Evolutionary conservation across 1,140 invertebrate species (phyloP).

Genomic region (Popillia japonica): DNA sequence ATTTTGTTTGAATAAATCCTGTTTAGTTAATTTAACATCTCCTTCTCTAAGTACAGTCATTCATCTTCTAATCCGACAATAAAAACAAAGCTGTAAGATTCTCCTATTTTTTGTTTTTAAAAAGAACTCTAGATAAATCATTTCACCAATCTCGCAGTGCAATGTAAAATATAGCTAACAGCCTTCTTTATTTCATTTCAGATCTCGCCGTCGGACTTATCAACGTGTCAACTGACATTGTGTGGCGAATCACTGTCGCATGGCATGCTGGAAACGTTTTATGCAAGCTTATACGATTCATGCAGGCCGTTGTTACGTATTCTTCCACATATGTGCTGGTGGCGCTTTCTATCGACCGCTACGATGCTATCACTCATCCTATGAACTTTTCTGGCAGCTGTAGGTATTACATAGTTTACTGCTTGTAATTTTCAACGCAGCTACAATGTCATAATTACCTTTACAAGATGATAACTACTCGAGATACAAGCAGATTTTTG

Average conservation of each 20-base stretch:
- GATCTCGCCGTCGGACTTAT: conserved; percentile 88
- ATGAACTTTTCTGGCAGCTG: conserved; percentile 95
- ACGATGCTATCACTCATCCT: conserved; percentile 93
- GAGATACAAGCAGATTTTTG: too few relatives aligned
- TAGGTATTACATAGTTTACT: conserved; percentile 68
- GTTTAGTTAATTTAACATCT: too few relatives aligned
- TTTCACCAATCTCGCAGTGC: background rate
- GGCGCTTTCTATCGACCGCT: conserved; percentile 92
- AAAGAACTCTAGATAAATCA: background rate
- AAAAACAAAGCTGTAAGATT: background rate
- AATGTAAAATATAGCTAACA: background rate
- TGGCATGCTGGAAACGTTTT: conserved; percentile 89
- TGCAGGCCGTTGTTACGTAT: conserved; percentile 86
- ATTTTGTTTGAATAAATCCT: too few relatives aligned
- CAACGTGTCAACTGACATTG: conserved; percentile 86
- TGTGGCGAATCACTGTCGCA: conserved; percentile 85
- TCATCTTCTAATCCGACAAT: background rate
- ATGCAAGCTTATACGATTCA: conserved; percentile 86
- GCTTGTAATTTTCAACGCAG: too few relatives aligned
- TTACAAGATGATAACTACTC: too few relatives aligned
- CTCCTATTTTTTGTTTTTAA: background rate
- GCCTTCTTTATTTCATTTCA: conserved; percentile 61
- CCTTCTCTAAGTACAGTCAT: background rate
- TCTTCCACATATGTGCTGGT: conserved; percentile 95
- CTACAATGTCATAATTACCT: too few relatives aligned